Percentiles rank a stretch among this genome's conserved stretches.
phyloP scores from a whole-genome alignment of 2,797 vertebrate genomes.

The Acanthis flammea region DNA sequence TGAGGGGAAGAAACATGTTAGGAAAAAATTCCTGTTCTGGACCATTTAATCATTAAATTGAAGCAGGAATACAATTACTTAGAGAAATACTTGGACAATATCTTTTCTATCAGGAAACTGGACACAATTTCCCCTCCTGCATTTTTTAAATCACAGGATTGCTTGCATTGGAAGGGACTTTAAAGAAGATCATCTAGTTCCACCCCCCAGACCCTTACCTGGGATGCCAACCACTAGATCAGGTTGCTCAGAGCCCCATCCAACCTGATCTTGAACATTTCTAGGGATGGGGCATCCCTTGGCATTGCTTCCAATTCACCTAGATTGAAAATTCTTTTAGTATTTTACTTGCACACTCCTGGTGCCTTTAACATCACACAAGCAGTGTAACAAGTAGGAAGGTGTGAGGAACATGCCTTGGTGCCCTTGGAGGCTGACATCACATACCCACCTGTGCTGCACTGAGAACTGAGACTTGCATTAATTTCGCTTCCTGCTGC shows the following conservation, averaged over 20 bases:
- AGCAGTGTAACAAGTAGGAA: neutral
- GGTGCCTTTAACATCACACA: neutral
- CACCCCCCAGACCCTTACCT: neutral
- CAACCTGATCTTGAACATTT: neutral
- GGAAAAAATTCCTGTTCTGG: neutral
- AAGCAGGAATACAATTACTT: neutral
- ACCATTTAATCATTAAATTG: neutral
- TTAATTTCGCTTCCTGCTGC: neutral
- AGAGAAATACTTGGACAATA: neutral
- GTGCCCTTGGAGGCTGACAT: neutral
- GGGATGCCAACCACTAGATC: neutral
- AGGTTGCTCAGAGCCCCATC: neutral
- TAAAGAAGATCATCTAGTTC: neutral
- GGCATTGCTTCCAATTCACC: neutral
- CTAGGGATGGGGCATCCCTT: neutral
- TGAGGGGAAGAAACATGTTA: neutral
- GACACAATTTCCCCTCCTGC: neutral
- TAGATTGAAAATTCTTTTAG: neutral
- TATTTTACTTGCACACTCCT: neutral
- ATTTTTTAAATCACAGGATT: neutral
- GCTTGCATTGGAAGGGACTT: neutral
- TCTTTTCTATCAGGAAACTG: neutral
- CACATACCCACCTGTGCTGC: accelerated
- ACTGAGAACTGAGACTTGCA: neutral
- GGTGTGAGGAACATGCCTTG: neutral